Evolutionary conservation across 2,797 vertebrate genomes (phyloP).

Genomic region (Picus viridis): DNA sequence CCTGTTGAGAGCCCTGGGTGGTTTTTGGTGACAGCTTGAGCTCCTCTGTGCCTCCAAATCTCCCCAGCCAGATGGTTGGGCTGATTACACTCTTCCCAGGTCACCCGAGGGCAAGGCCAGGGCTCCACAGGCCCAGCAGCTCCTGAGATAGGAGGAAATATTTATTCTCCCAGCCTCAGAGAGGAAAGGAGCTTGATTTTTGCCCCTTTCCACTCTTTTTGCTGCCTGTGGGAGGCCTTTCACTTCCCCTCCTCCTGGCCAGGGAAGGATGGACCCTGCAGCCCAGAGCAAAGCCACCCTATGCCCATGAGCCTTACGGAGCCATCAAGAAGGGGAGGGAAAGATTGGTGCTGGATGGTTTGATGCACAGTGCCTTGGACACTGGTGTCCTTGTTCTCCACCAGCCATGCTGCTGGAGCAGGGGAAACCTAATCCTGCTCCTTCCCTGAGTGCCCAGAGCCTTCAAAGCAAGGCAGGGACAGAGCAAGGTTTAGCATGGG

Average conservation of each 20-base stretch:
- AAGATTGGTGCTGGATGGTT: background rate
- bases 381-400: background rate
- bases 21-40: background rate
- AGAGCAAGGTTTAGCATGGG: fast-evolving
- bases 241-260: background rate
- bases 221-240: background rate
- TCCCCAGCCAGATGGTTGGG: constrained; percentile 1
- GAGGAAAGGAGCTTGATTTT: fast-evolving
- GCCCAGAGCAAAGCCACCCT: background rate
- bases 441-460: background rate
- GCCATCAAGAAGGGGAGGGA: fast-evolving
- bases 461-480: background rate
- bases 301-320: background rate
- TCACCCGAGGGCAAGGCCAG: background rate
- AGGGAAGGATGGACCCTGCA: fast-evolving
- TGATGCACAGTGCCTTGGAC: background rate
- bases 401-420: fast-evolving
- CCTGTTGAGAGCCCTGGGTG: background rate
- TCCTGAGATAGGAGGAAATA: fast-evolving
- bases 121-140: background rate
- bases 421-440: background rate
- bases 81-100: background rate
- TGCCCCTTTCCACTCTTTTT: fast-evolving
- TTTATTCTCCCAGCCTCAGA: background rate
- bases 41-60: background rate